Base-by-base conservation (phyloP, 1,140 invertebrate genomes). In the Holotrichia oblita region DNA sequence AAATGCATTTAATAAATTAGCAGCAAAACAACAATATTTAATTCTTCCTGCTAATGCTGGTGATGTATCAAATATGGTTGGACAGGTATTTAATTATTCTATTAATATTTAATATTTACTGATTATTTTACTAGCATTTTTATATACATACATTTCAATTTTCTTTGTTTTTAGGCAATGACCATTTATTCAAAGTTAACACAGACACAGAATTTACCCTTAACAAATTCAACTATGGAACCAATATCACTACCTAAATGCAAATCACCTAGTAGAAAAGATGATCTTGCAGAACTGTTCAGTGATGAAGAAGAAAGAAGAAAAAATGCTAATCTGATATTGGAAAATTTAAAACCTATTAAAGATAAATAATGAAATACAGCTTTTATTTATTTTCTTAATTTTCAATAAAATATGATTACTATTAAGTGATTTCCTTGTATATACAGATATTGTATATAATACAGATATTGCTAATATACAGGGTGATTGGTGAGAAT, bases 21-120 rank as follows among this genome's bases (percentile, higher is more conserved):
- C 98, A n/a, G 0, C 95, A 97, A 87, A 93, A 93, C 41, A 96
- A 93, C 82, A 99, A 99, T 87, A 99, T 0, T 87, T 99, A 24
- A 96, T 99, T 81, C 86, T 99, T 61, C 98, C 98, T 0, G 91
- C 93, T 4, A 98, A 99, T 88, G 92, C 94, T 9, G 93, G 93
- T 8, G 97, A 99, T 88, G 91, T 98, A 1, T 91, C 94, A 10
- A 91, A 89, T 81, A 89, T 97, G 84, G 96, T 98, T 42, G 90
- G 93, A 42, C 96, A 98, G 91, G 96, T 94, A 69, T 55, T 2
- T 48, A 72, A 88, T 81, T 75, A 76, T 78, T n/a, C n/a, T n/a
- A 4, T 34, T 34, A 34, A 34, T 34, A 4, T 34, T 34, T 34
- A 34, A 34, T 4, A 34, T 34, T n/a, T 34, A 34, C 1, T 34